A percentile compares a stretch with the other conserved stretches of the same genome.
These are phyloP conservation scores for Chrysina gloriosa DNA, from an alignment of 2,888 invertebrate genomes.

Conservation along the genomic window DNA sequence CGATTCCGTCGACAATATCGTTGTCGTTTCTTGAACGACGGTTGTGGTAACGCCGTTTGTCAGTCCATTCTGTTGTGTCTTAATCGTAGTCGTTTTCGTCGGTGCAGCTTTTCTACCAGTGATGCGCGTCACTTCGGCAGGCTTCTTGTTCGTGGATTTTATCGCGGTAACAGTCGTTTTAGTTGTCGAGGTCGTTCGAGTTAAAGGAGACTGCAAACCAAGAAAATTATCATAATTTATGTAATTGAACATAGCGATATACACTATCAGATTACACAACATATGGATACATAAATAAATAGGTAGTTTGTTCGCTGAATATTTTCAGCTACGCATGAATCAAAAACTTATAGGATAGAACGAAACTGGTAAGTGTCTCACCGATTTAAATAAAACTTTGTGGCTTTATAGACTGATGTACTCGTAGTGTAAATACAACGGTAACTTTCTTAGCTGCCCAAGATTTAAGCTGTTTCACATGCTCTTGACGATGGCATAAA, in stretches of 20 bases:
- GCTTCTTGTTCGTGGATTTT: constrained; percentile 53
- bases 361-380: too few relatives aligned
- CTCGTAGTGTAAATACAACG: too few relatives aligned
- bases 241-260: neutral
- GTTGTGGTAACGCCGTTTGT: constrained; percentile 47
- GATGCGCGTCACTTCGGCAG: constrained; percentile 50
- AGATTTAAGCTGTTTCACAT: too few relatives aligned
- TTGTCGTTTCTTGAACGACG: constrained; percentile 44
- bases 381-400: too few relatives aligned
- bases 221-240: constrained; percentile 28
- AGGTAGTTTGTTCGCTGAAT: too few relatives aligned
- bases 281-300: too few relatives aligned
- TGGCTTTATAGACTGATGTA: too few relatives aligned
- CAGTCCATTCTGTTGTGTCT: constrained; percentile 58
- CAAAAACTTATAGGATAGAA: too few relatives aligned
- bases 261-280: too few relatives aligned
- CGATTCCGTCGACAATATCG: constrained; percentile 48
- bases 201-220: constrained; percentile 45
- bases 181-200: constrained; percentile 55
- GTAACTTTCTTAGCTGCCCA: too few relatives aligned
- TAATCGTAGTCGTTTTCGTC: constrained; percentile 47
- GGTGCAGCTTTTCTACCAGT: constrained; percentile 47
- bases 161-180: constrained; percentile 54
- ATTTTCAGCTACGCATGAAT: too few relatives aligned
- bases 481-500: too few relatives aligned